Percentiles rank a stretch among this genome's conserved stretches.
Evolutionary conservation across 2,888 invertebrate genomes (phyloP).

Genomic region (Synanthedon myopaeformis): DNA sequence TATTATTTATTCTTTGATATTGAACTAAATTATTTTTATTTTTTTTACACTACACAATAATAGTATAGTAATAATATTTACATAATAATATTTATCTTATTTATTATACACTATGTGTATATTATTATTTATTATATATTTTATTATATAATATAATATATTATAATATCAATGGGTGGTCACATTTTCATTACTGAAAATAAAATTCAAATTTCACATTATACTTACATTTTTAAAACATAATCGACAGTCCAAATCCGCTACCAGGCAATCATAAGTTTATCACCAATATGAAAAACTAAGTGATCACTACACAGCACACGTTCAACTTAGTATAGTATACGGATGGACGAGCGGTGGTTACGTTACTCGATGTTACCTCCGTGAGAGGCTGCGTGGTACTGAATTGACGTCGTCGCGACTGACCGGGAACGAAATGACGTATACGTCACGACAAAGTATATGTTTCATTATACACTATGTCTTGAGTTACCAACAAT

Average conservation of each 20-base stretch:
- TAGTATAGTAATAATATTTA: too few relatives aligned
- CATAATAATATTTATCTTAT: too few relatives aligned
- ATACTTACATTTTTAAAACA: slow-evolving; percentile 31
- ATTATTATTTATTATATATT: too few relatives aligned
- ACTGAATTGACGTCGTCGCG: slow-evolving; percentile 29
- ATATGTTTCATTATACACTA: too few relatives aligned
- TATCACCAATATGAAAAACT: neutral
- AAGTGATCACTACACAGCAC: slow-evolving; percentile 56
- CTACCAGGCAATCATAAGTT: neutral
- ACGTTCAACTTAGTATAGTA: slow-evolving; percentile 15
- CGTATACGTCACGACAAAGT: slow-evolving; percentile 25
- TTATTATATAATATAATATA: neutral
- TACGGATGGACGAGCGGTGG: slow-evolving; percentile 10
- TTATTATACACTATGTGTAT: too few relatives aligned
- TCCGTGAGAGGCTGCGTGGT: slow-evolving; percentile 53
- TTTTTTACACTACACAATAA: too few relatives aligned
- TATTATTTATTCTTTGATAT: too few relatives aligned
- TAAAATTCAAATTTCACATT: neutral
- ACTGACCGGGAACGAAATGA: slow-evolving; percentile 33
- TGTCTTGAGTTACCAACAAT: too few relatives aligned
- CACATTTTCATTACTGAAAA: neutral
- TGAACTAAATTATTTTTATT: too few relatives aligned
- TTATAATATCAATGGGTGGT: neutral
- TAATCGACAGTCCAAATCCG: slow-evolving; percentile 12
- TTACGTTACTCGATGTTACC: slow-evolving; percentile 24